Evolutionary conservation across 2,888 invertebrate genomes (phyloP), one percentile per base, ranked within the genome.

Genomic region (Nemurella pictetii): DNA sequence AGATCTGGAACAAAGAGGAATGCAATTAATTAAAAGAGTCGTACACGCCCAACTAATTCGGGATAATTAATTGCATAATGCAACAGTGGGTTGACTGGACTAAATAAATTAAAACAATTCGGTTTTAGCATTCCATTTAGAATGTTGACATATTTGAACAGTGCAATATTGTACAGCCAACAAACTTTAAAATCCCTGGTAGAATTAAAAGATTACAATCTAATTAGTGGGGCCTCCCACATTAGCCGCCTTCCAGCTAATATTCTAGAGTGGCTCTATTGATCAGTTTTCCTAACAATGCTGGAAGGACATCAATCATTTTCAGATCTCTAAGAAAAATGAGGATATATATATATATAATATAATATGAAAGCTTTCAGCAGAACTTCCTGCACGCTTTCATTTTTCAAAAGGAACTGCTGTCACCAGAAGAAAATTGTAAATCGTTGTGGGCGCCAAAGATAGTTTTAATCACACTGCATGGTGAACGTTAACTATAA

Each of bases 1-100:
- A 87, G 98, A 98, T 89, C 98, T 98, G 93, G 27, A 92, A 78
- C 78, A 78, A 20, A 78, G n/a, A 78, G 75, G 25, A 15, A 28
- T 12, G 25, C 75, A 75, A 75, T 75, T 75, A 75, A 15, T 75
- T 75, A 75, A 28, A 28, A 4, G 2, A 4, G 29, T 26, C 75
- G 1, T 75, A 12, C 12, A 20, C 3, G 9, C 55, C 55, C 12
- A 55, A 20, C 55, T 20, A 55, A 55, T 55, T 55, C 55, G 15
- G 20, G 9, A 20, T 55, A 55, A 7, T 55, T 12, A 55, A 55
- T 55, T 55, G 5, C 55, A 55, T 9, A 75, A 28, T 75, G 27
- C 25, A 75, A 75, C 20, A 55, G 20, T 55, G n/a, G n/a, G n/a
- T n/a, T n/a, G 9, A 55, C 55, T 55, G 55, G 30, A 5, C 30